Evolutionary conservation across 2,797 vertebrate species (phyloP).

Genomic region (Salmo trutta): DNA sequence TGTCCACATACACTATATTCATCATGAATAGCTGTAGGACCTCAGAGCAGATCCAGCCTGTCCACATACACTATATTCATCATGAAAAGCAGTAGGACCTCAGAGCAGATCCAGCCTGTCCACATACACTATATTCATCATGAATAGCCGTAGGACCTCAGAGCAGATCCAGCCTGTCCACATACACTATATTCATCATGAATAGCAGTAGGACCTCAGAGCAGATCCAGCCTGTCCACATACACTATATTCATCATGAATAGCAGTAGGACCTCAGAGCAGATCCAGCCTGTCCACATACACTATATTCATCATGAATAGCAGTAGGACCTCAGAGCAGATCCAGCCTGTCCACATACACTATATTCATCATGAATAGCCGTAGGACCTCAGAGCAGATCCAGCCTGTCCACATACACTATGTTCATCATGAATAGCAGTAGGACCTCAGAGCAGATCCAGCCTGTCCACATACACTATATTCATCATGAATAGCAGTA

Average conservation of each 20-base stretch:
- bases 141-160: background rate
- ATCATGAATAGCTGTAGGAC: background rate
- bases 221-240: background rate
- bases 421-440: too few species aligned
- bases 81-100: background rate
- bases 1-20: background rate
- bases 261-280: background rate
- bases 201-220: background rate
- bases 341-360: too few species aligned
- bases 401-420: too few species aligned
- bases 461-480: too few species aligned
- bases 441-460: too few species aligned
- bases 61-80: background rate
- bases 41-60: background rate
- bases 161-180: background rate
- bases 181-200: background rate
- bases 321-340: too few species aligned
- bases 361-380: too few species aligned
- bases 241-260: background rate
- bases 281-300: background rate
- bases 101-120: background rate
- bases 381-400: too few species aligned
- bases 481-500: too few species aligned
- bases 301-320: too few species aligned
- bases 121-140: background rate